Base-by-base conservation (phyloP, 1,140 invertebrate genomes). In the Leptopilina clavipes region DNA sequence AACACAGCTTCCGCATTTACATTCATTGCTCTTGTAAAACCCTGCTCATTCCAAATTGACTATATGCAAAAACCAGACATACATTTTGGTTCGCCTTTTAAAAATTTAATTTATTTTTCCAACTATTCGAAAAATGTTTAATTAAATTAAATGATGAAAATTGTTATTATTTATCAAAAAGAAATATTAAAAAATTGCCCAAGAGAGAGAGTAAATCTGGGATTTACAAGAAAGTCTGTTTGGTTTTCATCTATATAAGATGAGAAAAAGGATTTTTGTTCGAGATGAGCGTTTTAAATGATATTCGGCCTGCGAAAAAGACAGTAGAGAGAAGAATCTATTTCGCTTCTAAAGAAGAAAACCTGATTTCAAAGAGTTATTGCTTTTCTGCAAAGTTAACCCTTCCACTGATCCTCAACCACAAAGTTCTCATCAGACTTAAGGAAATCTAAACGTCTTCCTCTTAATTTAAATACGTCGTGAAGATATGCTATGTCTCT, bases 391-490 rank as follows among this genome's bases (percentile, higher is more conserved):
- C 22, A 37, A 31, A 65, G 22, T 31, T 65, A n/a, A 37, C 12
- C 12, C 22, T 31, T 65, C 25, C 14, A 17, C 19, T 65, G 59
- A 65, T 40, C 11, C 12, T 5, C 22, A 31, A 7, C 25, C 59
- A 31, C 22, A 65, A 65, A 25, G 14, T 65, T 9, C 59, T 25
- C 22, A 65, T 65, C 25, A n/a, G 22, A 31, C 59, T 65, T 65
- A 31, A 65, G 22, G 12, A 14, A n/a, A n/a, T 65, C 22, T 65
- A 65, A 65, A 65, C 22, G 59, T 31, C 22, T 31, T 65, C 6
- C 59, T 65, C 25, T 65, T 65, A 65, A 65, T 65, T 65, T 37
- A 65, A 40, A 40, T 65, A 31, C 22, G 59, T n/a, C 56, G 11
- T 12, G 3, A 54, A 31, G 25, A 65, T 65, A 65, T 65, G 22